phyloP scores from a whole-genome alignment of 64 coral and sea anemone genomes.

The Catalaphyllia jardinei region DNA sequence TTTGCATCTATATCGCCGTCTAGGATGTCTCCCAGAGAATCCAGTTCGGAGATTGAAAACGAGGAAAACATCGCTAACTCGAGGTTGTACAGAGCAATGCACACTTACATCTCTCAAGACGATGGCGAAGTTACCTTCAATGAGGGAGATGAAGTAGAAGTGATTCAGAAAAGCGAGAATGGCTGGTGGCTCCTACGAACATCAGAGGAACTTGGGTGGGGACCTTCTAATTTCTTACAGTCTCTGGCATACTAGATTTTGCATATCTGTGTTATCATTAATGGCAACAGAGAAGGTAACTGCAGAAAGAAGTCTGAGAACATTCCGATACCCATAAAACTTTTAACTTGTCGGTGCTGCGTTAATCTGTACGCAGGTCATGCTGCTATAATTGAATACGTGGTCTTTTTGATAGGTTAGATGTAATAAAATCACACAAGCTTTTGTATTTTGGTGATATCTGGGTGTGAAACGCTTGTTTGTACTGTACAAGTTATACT shows the following conservation, averaged over 20 bases:
- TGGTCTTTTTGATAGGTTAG: too few relatives aligned
- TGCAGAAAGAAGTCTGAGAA: background rate
- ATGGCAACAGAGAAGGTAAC: background rate
- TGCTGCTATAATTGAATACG: too few relatives aligned
- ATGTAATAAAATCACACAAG: too few relatives aligned
- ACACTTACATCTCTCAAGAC: conserved; percentile 49
- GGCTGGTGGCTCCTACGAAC: conserved; percentile 62
- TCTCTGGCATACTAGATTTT: background rate
- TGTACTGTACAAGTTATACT: background rate
- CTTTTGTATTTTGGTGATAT: background rate
- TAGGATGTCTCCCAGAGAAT: background rate
- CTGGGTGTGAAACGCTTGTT: background rate
- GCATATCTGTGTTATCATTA: too few relatives aligned
- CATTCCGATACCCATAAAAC: background rate
- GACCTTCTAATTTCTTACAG: conserved; percentile 63
- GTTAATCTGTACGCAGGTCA: too few relatives aligned
- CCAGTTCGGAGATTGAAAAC: background rate
- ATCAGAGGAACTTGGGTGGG: conserved; percentile 48
- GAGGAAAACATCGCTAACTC: background rate
- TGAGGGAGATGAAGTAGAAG: conserved; percentile 49
- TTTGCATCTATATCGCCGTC: background rate
- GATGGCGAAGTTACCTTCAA: conserved; percentile 42
- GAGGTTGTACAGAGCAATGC: conserved; percentile 4
- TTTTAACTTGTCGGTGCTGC: too few relatives aligned
- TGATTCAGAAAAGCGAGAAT: conserved; percentile 40